These are phyloP conservation scores for Serinus canaria DNA, from an alignment of 2,113 vertebrate genomes.

Conservation along the genomic window DNA sequence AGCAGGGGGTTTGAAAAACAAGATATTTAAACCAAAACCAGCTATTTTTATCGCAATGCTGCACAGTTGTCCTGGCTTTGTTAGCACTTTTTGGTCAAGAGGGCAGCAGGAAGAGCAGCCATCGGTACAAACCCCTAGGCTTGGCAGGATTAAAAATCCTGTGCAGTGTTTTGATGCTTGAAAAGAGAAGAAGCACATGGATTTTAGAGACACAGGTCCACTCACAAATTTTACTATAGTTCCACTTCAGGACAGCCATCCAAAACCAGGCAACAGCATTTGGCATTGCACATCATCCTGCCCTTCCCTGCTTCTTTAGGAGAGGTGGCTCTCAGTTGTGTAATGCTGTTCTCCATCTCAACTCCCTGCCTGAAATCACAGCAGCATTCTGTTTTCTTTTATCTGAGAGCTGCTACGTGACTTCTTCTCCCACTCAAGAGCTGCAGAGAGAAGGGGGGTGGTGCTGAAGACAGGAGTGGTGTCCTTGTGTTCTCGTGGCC, in stretches of 20 bases:
- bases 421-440: background rate
- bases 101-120: background rate
- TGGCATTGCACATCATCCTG: background rate
- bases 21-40: background rate
- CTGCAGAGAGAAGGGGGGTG: background rate
- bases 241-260: background rate
- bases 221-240: background rate
- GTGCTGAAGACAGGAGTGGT: background rate
- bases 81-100: background rate
- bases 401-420: background rate
- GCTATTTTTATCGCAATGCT: background rate
- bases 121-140: fast-evolving
- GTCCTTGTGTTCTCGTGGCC: background rate
- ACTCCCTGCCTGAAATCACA: background rate
- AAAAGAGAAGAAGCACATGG: background rate
- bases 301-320: background rate
- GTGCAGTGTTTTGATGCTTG: background rate
- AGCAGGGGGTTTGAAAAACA: background rate
- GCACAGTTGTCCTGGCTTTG: background rate
- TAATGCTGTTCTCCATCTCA: background rate
- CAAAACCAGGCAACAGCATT: background rate
- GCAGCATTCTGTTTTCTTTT: background rate
- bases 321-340: background rate
- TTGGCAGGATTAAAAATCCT: background rate
- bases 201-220: background rate